A percentile compares a stretch with the other conserved stretches of the same genome.
phyloP scores from a whole-genome alignment of 2,888 invertebrate species.

The Neria commutata region DNA sequence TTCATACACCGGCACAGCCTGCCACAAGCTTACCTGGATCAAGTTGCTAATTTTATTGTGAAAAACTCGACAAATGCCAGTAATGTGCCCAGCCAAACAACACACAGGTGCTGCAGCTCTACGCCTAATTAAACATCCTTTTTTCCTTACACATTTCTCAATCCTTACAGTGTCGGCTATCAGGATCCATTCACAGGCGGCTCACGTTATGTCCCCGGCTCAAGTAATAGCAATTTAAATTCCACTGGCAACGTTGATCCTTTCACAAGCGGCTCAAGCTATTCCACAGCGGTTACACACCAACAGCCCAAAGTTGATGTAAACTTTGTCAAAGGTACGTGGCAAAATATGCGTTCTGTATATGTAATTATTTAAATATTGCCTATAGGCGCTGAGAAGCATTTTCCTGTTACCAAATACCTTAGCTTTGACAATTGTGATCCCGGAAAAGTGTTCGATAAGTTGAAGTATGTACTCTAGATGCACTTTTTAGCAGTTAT shows the following conservation, averaged over 20 bases:
- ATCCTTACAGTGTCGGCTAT: slow-evolving; percentile 57
- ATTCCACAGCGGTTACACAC: slow-evolving; percentile 66
- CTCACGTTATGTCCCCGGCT: slow-evolving; percentile 70
- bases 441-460: slow-evolving; percentile 74
- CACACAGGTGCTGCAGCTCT: background rate
- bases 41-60: slow-evolving; percentile 91
- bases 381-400: slow-evolving; percentile 42
- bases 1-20: slow-evolving; percentile 87
- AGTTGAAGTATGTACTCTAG: slow-evolving; percentile 62
- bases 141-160: background rate
- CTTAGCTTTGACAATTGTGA: slow-evolving; percentile 81
- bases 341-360: background rate
- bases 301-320: slow-evolving; percentile 42
- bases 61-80: slow-evolving; percentile 69
- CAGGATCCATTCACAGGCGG: slow-evolving; percentile 76
- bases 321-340: slow-evolving; percentile 42
- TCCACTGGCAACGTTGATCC: slow-evolving; percentile 67
- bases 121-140: background rate
- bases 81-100: slow-evolving; percentile 6
- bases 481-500: no score
- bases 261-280: slow-evolving; percentile 73
- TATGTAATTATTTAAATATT: background rate
- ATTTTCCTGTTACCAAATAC: slow-evolving; percentile 64
- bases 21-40: slow-evolving; percentile 85
- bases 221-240: slow-evolving; percentile 43